Percentiles rank a stretch among this genome's conserved stretches.
Conservation (phyloP, 2,113 vertebrate genomes). For the Corythornis cristatus region DNA sequence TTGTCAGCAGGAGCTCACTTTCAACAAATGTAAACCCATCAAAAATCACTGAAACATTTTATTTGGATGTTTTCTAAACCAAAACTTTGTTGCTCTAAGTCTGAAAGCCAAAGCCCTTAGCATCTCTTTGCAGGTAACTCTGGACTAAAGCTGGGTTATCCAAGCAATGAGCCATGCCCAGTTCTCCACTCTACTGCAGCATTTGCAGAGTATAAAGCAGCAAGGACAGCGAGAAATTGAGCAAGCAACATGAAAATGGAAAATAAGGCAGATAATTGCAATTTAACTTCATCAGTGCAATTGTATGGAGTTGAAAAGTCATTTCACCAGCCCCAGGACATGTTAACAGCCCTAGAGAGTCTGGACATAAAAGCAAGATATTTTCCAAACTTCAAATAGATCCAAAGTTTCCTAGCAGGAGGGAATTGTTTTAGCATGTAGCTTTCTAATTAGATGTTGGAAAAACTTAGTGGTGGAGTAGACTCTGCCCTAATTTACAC, state of each 20-base stretch:
- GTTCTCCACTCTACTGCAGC: not conserved
- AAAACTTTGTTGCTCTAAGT: not conserved
- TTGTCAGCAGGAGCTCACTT: not conserved
- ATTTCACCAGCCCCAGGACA: slow-evolving; percentile 9
- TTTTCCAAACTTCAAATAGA: slow-evolving; percentile 35
- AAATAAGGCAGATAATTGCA: slow-evolving; percentile 33
- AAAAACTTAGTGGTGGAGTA: slow-evolving; percentile 16
- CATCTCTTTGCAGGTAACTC: not conserved
- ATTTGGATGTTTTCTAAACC: not conserved
- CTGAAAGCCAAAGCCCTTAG: not conserved
- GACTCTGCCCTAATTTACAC: not conserved
- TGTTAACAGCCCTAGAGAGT: not conserved
- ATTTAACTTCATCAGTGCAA: not conserved
- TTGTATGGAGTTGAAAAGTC: slow-evolving; percentile 23
- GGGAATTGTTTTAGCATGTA: slow-evolving; percentile 43
- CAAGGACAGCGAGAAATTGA: not conserved
- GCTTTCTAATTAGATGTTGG: slow-evolving; percentile 42
- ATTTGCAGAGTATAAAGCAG: not conserved
- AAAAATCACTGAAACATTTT: not conserved
- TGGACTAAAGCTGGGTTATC: not conserved
- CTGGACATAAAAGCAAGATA: slow-evolving; percentile 33
- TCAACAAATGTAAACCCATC: not conserved
- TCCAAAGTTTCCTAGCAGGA: slow-evolving; percentile 38
- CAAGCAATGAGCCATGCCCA: not conserved
- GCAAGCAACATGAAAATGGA: not conserved